Percentiles rank a stretch among this genome's conserved stretches.
Conservation (phyloP, 2,113 vertebrate genomes). For the Cebus imitator region DNA sequence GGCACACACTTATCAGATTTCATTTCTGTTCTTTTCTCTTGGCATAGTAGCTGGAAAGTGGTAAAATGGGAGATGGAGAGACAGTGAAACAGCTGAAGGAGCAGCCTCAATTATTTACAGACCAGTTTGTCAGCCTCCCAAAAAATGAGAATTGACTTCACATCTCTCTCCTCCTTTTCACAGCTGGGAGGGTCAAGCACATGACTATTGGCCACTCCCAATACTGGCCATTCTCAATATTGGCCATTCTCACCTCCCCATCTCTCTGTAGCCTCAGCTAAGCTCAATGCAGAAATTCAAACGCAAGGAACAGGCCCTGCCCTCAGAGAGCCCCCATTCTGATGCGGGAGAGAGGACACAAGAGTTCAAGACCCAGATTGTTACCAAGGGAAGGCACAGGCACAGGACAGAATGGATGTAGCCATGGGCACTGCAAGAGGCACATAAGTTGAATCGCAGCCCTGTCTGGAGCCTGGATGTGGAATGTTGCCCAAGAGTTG, state of each 20-base stretch:
- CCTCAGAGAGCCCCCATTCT: not conserved
- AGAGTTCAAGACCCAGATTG: too few relatives aligned
- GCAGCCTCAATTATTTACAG: not conserved
- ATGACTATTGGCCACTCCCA: not conserved
- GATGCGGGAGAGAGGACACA: not conserved
- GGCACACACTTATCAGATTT: not conserved
- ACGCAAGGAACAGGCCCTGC: not conserved
- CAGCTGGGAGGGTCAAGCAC: not conserved
- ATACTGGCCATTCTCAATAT: not conserved
- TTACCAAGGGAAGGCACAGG: not conserved
- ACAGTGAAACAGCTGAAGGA: not conserved
- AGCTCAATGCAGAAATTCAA: not conserved
- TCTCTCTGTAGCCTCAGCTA: not conserved
- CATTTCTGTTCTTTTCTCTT: conserved; percentile 6
- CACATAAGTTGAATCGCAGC: not conserved
- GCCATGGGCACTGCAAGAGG: rapidly evolving
- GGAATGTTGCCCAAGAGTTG: not conserved
- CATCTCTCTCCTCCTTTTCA: not conserved
- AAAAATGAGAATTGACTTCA: not conserved
- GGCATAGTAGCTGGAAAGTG: not conserved
- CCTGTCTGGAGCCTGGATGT: not conserved
- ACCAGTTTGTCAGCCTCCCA: not conserved
- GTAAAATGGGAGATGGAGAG: not conserved
- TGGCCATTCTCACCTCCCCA: not conserved
- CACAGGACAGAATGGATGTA: rapidly evolving